These are phyloP conservation scores for Pipra filicauda DNA, from an alignment of 2,113 vertebrate genomes.

Conservation along the genomic window DNA sequence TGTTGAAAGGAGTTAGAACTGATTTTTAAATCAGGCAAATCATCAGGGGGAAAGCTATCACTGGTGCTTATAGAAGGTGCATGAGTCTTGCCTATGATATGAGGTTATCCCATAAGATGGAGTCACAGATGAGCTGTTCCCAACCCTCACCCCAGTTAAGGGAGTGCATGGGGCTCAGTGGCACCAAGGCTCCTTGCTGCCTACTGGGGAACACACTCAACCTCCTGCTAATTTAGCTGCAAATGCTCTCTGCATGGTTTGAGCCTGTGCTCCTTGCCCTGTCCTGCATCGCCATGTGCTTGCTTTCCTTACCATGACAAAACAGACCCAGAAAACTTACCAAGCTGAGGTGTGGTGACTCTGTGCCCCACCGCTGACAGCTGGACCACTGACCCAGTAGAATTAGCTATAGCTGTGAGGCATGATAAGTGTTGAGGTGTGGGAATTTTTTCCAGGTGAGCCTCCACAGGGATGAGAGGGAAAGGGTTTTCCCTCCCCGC, in stretches of 20 bases:
- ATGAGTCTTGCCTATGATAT: rapidly evolving
- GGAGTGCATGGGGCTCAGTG: rapidly evolving
- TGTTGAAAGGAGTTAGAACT: neutral
- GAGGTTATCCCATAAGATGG: neutral
- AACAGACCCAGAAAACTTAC: neutral
- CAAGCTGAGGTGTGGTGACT: neutral
- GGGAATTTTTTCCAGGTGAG: neutral
- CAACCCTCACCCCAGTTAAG: too few species aligned
- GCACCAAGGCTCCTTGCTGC: neutral
- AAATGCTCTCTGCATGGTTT: rapidly evolving
- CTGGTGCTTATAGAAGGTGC: neutral
- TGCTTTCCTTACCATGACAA: neutral
- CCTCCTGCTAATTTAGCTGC: neutral
- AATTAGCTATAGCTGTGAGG: rapidly evolving
- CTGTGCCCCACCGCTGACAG: rapidly evolving
- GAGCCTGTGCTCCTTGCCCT: neutral
- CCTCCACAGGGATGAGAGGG: rapidly evolving
- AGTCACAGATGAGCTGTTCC: neutral
- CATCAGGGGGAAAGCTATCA: neutral
- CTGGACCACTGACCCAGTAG: rapidly evolving
- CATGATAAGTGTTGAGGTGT: rapidly evolving
- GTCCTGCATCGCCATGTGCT: rapidly evolving
- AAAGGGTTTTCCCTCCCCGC: neutral
- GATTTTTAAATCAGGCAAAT: neutral
- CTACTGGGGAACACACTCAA: rapidly evolving